A percentile compares a stretch with the other conserved stretches of the same genome.
phyloP scores from a whole-genome alignment of 2,113 vertebrate genomes.

The Marmota flaviventris region DNA sequence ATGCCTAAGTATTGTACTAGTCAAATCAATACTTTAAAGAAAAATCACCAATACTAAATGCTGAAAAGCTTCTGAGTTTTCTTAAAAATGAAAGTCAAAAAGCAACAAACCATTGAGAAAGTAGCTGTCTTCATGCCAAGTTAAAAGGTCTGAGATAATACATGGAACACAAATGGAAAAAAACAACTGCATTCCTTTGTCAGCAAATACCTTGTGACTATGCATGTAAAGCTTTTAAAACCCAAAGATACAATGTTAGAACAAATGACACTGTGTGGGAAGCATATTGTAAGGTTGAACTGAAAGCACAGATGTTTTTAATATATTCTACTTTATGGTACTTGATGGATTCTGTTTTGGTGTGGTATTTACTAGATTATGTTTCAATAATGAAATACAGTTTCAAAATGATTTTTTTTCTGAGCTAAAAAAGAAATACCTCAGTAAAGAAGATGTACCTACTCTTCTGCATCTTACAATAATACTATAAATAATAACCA shows the following conservation, averaged over 20 bases:
- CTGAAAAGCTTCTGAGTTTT: slow-evolving; percentile 14
- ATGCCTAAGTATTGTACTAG: neutral
- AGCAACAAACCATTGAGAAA: neutral
- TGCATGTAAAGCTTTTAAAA: slow-evolving; percentile 35
- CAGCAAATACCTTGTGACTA: slow-evolving; percentile 54
- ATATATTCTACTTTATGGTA: neutral
- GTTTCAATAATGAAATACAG: slow-evolving; percentile 54
- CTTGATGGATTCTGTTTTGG: slow-evolving; percentile 43
- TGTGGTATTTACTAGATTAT: slow-evolving; percentile 46
- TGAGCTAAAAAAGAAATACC: slow-evolving; percentile 22
- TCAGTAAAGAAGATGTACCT: neutral
- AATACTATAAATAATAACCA: slow-evolving; percentile 18
- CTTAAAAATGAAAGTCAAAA: slow-evolving; percentile 67
- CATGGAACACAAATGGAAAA: neutral
- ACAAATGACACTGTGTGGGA: slow-evolving; percentile 24
- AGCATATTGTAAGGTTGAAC: neutral
- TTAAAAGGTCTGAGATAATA: slow-evolving; percentile 63
- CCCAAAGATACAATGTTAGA: neutral
- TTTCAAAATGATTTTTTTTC: slow-evolving; percentile 47
- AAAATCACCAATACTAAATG: slow-evolving; percentile 51
- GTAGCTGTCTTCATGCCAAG: slow-evolving; percentile 58
- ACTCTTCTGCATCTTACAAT: slow-evolving; percentile 10
- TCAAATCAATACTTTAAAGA: neutral
- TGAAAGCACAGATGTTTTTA: slow-evolving; percentile 68
- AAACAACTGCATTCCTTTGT: slow-evolving; percentile 41